Evolutionary conservation across 2,888 invertebrate species (phyloP).

Genomic region (Microdon myrmicae): DNA sequence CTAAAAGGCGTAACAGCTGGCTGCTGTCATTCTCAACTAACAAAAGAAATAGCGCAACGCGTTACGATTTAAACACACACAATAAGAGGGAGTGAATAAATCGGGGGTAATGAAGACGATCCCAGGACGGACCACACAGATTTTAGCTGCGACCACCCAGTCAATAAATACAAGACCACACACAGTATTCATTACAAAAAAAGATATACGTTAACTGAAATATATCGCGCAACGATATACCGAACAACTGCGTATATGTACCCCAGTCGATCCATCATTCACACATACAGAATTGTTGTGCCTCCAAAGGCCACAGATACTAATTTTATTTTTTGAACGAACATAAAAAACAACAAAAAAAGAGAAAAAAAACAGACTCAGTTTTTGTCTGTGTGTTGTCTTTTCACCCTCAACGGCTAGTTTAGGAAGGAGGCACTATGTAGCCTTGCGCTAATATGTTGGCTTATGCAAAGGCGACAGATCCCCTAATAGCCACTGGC

Average conservation of each 20-base stretch:
- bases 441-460: slow-evolving; percentile 22
- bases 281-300: slow-evolving; percentile 31
- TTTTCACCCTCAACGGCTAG: slow-evolving; percentile 17
- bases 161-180: slow-evolving; percentile 55
- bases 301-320: slow-evolving; percentile 42
- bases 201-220: slow-evolving; percentile 53
- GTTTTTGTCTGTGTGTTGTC: background rate
- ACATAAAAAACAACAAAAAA: slow-evolving; percentile 6
- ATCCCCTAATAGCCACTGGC: slow-evolving; percentile 39
- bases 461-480: slow-evolving; percentile 44
- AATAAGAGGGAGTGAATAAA: slow-evolving; percentile 48
- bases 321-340: slow-evolving; percentile 42
- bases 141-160: slow-evolving; percentile 56
- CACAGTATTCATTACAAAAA: slow-evolving; percentile 53
- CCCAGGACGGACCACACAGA: slow-evolving; percentile 57
- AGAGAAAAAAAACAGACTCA: slow-evolving; percentile 7
- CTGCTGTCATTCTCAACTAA: slow-evolving; percentile 23
- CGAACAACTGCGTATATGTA: slow-evolving; percentile 32
- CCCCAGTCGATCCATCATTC: too few species aligned
- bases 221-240: slow-evolving; percentile 51
- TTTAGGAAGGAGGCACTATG: slow-evolving; percentile 1
- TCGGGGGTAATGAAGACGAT: slow-evolving; percentile 55
- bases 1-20: slow-evolving; percentile 48
- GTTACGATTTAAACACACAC: slow-evolving; percentile 44
- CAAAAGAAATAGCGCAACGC: slow-evolving; percentile 33